Conservation (phyloP, 2,797 vertebrate genomes). For the Alca torda region DNA sequence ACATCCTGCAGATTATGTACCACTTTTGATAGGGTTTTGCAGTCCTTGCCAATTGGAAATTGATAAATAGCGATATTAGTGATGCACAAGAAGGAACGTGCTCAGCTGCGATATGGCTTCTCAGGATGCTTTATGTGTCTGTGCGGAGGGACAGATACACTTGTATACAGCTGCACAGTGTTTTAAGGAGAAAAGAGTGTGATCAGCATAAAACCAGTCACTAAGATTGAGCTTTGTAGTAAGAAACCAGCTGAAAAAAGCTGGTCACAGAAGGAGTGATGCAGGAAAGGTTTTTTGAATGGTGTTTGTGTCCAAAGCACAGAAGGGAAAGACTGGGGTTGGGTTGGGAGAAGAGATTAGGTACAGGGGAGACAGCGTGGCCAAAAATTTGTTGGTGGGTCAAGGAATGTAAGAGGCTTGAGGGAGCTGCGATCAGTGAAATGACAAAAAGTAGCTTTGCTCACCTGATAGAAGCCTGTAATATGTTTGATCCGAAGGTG, state of each 20-base stretch:
- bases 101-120: neutral
- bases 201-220: neutral
- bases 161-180: neutral
- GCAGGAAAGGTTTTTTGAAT: neutral
- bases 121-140: neutral
- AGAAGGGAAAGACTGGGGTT: neutral
- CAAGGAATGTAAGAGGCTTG: neutral
- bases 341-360: neutral
- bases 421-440: neutral
- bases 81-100: neutral
- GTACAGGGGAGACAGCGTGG: neutral
- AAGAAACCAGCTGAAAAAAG: neutral
- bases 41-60: neutral
- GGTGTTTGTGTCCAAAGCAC: neutral
- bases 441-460: constrained; percentile 28
- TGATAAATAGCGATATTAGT: neutral
- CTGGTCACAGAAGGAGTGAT: neutral
- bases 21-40: neutral
- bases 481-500: neutral
- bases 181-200: neutral
- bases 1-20: neutral
- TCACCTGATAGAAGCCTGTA: constrained; percentile 5
- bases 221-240: neutral
- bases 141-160: neutral
- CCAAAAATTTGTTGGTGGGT: neutral